phyloP scores from a whole-genome alignment of 1,140 invertebrate genomes.

The Artemia franciscana region DNA sequence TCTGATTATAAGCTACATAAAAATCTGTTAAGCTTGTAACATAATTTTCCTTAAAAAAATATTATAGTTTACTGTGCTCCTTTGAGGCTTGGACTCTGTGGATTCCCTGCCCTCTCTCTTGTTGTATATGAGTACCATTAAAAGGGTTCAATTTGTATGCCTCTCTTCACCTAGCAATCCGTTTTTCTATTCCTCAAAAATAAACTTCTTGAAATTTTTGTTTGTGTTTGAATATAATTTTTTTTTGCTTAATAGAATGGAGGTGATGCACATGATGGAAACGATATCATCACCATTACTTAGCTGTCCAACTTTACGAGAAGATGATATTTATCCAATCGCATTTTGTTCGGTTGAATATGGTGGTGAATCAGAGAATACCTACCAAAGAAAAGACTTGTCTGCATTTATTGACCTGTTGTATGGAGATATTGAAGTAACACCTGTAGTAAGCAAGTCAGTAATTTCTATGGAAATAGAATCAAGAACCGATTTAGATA shows the following conservation, averaged over 20 bases:
- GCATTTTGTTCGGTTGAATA: background rate
- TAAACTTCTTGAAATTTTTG: too few relatives aligned
- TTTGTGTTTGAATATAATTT: too few relatives aligned
- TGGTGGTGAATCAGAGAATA: background rate
- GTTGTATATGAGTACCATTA: too few relatives aligned
- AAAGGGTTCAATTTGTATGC: too few relatives aligned
- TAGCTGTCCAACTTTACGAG: background rate
- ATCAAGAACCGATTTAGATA: background rate
- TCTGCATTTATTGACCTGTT: background rate
- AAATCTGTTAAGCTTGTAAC: too few relatives aligned
- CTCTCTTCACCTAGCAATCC: too few relatives aligned
- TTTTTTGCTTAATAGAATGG: background rate
- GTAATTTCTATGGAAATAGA: background rate
- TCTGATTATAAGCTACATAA: too few relatives aligned
- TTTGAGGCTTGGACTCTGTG: too few relatives aligned
- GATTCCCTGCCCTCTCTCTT: too few relatives aligned
- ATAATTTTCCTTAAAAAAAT: too few relatives aligned
- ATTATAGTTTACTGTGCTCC: too few relatives aligned
- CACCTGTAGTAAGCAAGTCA: background rate
- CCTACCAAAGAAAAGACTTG: background rate
- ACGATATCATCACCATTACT: background rate
- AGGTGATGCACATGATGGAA: background rate
- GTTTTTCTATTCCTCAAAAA: too few relatives aligned
- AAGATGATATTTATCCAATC: background rate
- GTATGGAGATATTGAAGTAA: background rate